These are phyloP conservation scores for Parnassius apollo DNA, from an alignment of 2,888 invertebrate species.

Conservation along the genomic window DNA sequence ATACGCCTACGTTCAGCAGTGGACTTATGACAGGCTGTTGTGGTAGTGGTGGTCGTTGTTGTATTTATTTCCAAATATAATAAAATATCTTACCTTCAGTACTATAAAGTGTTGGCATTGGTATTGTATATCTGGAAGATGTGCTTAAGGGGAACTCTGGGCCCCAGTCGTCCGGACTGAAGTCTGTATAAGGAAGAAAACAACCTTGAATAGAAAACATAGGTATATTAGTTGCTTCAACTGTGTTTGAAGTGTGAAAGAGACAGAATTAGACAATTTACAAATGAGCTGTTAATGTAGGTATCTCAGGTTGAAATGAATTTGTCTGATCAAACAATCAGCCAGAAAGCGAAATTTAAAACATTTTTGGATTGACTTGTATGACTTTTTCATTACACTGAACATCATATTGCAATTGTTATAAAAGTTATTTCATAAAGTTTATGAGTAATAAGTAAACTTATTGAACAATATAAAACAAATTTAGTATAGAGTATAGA, in stretches of 20 bases:
- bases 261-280: slow-evolving; percentile 10
- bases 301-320: not conserved
- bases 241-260: slow-evolving; percentile 30
- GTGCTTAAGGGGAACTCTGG: slow-evolving; percentile 82
- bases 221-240: slow-evolving; percentile 60
- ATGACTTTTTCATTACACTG: no score
- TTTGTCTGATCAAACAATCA: slow-evolving; percentile 3
- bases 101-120: slow-evolving; percentile 90
- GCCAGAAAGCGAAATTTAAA: slow-evolving; percentile 12
- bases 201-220: slow-evolving; percentile 78
- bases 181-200: slow-evolving; percentile 81
- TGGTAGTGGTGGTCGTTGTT: no score
- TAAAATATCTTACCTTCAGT: slow-evolving; percentile 82
- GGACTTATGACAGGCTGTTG: no score
- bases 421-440: not conserved
- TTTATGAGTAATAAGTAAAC: not conserved
- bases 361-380: no score
- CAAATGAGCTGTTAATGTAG: not conserved
- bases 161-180: slow-evolving; percentile 84
- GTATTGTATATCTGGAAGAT: slow-evolving; percentile 82
- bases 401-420: not conserved
- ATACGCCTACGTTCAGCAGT: no score
- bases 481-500: no score
- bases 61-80: no score
- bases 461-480: not conserved